These are phyloP conservation scores for Lysiphlebus fabarum DNA, from an alignment of 1,140 invertebrate genomes.

Conservation along the genomic window DNA sequence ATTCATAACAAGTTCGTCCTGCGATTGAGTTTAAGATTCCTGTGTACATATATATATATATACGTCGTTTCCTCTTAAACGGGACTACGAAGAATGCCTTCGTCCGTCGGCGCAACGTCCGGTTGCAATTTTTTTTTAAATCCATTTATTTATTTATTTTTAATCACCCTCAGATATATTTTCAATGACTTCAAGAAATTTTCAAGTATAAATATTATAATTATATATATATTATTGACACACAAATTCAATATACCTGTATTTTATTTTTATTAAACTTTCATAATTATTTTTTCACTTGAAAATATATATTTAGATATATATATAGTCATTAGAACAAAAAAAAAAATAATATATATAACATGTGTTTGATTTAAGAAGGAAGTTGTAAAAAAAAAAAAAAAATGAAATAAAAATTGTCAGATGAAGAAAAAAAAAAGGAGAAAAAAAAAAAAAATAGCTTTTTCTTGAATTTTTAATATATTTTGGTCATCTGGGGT, in stretches of 20 bases:
- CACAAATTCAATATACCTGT: neutral
- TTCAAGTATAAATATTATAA: neutral
- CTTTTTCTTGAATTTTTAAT: slow-evolving; percentile 9
- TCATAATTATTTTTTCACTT: no score
- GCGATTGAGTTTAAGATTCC: slow-evolving; percentile 34
- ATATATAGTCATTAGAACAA: no score
- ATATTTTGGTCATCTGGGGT: slow-evolving; percentile 21
- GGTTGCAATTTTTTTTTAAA: slow-evolving; percentile 10
- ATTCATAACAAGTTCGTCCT: slow-evolving; percentile 36
- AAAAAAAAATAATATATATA: no score
- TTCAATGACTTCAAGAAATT: neutral
- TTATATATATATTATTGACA: neutral
- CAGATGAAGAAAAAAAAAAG: neutral
- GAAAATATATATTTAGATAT: no score
- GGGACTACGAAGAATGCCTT: slow-evolving; percentile 33
- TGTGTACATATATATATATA: no score
- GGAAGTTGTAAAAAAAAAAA: no score
- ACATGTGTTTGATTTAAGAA: no score
- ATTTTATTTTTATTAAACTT: no score
- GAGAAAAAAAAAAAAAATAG: neutral
- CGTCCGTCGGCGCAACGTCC: slow-evolving; percentile 19
- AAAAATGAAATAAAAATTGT: neutral
- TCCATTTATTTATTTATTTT: neutral
- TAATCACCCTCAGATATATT: neutral
- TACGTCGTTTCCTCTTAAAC: slow-evolving; percentile 29